A percentile compares a stretch with the other conserved stretches of the same genome.
These are phyloP conservation scores for Monodelphis domestica DNA, from an alignment of 2,797 vertebrate genomes.

Conservation along the genomic window DNA sequence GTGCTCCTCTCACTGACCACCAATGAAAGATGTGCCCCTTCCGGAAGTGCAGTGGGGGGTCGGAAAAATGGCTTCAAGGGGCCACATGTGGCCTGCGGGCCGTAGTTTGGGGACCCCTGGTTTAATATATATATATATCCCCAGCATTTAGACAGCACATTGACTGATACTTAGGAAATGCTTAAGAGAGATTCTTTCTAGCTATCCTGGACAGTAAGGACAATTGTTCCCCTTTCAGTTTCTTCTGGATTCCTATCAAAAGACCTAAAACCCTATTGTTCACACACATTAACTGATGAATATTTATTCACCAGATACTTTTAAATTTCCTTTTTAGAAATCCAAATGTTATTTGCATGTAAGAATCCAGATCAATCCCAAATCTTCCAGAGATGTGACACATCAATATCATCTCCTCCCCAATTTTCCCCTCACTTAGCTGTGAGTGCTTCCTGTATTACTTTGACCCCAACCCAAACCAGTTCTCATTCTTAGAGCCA, in stretches of 20 bases:
- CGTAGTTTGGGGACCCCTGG: too few relatives aligned
- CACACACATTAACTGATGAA: background rate
- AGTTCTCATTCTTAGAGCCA: slow-evolving; percentile 14
- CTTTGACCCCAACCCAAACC: background rate
- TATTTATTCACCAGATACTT: background rate
- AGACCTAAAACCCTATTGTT: background rate
- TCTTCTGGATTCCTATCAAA: background rate
- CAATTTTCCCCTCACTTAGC: slow-evolving; percentile 5
- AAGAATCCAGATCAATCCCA: background rate
- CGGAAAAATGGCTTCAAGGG: too few relatives aligned
- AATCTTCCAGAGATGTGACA: background rate
- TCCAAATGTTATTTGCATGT: background rate
- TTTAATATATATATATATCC: background rate
- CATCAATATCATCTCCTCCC: background rate
- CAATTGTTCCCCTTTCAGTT: background rate
- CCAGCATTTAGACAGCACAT: background rate
- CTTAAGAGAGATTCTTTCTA: background rate
- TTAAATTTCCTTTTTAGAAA: background rate
- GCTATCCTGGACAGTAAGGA: background rate
- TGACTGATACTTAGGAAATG: background rate
- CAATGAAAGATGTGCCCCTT: too few relatives aligned
- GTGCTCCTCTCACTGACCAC: too few relatives aligned
- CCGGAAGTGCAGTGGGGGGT: too few relatives aligned
- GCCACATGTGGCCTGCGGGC: too few relatives aligned
- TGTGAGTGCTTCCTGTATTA: background rate